Conservation (phyloP, 2,797 vertebrate genomes). For the Tympanoctomys barrerae region DNA sequence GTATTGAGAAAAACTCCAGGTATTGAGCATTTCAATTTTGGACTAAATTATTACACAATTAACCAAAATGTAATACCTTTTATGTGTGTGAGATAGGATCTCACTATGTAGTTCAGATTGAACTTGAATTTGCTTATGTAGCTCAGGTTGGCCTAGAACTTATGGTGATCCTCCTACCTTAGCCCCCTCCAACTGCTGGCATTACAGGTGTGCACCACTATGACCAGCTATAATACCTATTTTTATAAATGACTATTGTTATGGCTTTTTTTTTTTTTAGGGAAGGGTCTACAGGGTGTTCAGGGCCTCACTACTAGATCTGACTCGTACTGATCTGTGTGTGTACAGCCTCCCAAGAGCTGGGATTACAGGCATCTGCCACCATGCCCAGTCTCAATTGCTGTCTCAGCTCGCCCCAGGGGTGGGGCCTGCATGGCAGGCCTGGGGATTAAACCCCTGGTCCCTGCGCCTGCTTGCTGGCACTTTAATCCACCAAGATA, state of each 20-base stretch:
- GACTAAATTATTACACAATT: conserved; percentile 11
- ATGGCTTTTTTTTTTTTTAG: neutral
- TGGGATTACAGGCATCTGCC: too few relatives aligned
- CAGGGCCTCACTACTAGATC: too few relatives aligned
- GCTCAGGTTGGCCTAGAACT: neutral
- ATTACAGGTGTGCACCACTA: neutral
- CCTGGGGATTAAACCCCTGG: too few relatives aligned
- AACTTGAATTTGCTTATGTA: neutral
- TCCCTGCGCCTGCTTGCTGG: too few relatives aligned
- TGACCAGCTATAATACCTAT: neutral
- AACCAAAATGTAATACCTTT: neutral
- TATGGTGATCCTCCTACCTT: neutral
- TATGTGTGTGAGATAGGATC: neutral
- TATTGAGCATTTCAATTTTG: neutral
- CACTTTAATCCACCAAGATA: too few relatives aligned
- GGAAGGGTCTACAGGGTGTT: too few relatives aligned
- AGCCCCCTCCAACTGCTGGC: neutral
- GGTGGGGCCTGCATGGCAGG: too few relatives aligned
- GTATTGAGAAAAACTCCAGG: neutral
- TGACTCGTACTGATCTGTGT: too few relatives aligned
- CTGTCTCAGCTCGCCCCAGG: too few relatives aligned
- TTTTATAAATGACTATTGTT: neutral
- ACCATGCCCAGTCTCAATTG: too few relatives aligned
- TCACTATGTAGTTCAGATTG: neutral
- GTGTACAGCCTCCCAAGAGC: too few relatives aligned